Evolutionary conservation across 1,140 invertebrate species (phyloP).

Genomic region (Cyclina sinensis): DNA sequence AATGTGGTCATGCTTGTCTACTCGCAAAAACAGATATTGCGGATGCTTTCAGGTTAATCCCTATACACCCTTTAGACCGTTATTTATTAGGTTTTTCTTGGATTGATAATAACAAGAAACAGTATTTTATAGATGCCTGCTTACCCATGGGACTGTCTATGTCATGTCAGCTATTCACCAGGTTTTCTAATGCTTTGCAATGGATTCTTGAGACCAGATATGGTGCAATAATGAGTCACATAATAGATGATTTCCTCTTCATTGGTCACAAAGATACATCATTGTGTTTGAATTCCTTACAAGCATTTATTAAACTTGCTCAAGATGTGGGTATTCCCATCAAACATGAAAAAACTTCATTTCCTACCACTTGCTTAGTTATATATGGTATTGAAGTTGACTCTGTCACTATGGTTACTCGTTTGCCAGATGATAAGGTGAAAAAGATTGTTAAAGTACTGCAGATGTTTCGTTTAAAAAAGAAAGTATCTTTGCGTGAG

Average conservation of each 20-base stretch:
- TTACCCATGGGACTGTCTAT: not conserved
- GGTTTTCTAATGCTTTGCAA: conserved; percentile 8
- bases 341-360: conserved; percentile 4
- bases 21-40: not conserved
- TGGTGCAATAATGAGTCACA: conserved; percentile 15
- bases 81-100: not conserved
- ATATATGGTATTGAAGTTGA: conserved; percentile 30
- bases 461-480: not conserved
- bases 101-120: not conserved
- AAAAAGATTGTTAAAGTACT: not conserved
- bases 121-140: not conserved
- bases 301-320: not conserved
- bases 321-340: conserved; percentile 25
- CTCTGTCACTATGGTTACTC: not conserved
- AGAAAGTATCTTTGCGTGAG: not conserved
- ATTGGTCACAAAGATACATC: not conserved
- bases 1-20: no score
- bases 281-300: not conserved
- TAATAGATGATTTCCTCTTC: conserved; percentile 28
- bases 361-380: not conserved
- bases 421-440: conserved; percentile 7
- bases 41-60: not conserved
- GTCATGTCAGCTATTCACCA: not conserved
- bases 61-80: not conserved
- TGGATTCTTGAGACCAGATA: not conserved